phyloP scores from a whole-genome alignment of 2,113 vertebrate genomes.

The Gallinago jamesoni region DNA sequence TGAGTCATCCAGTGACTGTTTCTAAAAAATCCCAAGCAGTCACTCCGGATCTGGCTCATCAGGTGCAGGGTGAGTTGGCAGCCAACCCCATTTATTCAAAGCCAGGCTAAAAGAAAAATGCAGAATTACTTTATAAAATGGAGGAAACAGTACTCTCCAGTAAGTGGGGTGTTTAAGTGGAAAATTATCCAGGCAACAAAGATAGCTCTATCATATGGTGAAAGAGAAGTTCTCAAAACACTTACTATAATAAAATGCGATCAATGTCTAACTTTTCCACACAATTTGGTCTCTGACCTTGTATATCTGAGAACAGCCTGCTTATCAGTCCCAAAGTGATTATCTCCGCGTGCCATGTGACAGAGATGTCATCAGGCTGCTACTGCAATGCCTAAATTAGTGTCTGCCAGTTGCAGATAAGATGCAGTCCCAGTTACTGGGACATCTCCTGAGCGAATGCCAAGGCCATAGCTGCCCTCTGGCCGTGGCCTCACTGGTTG shows the following conservation, averaged over 20 bases:
- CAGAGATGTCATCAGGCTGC: not conserved
- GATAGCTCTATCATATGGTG: not conserved
- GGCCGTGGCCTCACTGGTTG: not conserved
- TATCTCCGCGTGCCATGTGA: not conserved
- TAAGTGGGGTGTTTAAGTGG: not conserved
- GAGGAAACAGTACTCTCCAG: not conserved
- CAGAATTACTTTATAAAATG: not conserved
- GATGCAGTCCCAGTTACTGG: not conserved
- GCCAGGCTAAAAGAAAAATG: slow-evolving; percentile 7
- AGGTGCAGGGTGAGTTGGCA: slow-evolving; percentile 42
- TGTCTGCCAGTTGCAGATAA: not conserved
- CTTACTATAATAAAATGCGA: not conserved
- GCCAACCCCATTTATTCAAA: slow-evolving; percentile 15
- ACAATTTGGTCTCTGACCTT: not conserved
- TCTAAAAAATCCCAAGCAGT: slow-evolving; percentile 41
- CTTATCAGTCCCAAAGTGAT: not conserved
- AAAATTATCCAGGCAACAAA: not conserved
- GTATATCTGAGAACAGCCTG: not conserved
- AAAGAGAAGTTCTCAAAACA: slow-evolving; percentile 1
- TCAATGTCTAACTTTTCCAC: not conserved
- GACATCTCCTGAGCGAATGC: not conserved
- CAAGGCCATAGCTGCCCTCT: not conserved
- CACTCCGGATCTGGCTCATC: slow-evolving; percentile 16
- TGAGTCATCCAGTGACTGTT: slow-evolving; percentile 32
- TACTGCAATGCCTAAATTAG: not conserved